phyloP scores from a whole-genome alignment of 1,140 invertebrate genomes.

The Thaumetopoea pityocampa region DNA sequence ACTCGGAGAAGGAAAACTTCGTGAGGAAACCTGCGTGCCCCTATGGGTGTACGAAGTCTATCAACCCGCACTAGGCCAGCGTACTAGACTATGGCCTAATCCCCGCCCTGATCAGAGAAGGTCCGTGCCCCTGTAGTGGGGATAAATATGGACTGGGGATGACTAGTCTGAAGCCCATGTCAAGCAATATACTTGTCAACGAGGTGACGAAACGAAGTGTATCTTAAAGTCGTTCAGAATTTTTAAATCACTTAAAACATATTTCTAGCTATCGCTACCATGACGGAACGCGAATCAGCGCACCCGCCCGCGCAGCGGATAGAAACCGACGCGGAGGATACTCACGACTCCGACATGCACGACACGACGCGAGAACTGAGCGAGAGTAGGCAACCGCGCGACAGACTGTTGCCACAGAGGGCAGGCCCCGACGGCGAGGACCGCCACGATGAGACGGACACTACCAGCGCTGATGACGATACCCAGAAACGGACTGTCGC shows the following conservation, averaged over 20 bases:
- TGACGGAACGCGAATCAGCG: conserved; percentile 95
- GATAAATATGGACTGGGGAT: too few relatives aligned
- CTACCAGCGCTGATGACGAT: conserved; percentile 6
- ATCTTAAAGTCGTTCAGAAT: background rate
- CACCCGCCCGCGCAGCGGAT: conserved; percentile 77
- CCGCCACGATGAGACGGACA: conserved; percentile 17
- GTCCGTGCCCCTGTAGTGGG: too few relatives aligned
- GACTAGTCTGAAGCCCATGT: too few relatives aligned
- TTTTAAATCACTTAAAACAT: background rate
- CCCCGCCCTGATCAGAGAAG: too few relatives aligned
- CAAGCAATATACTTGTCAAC: too few relatives aligned
- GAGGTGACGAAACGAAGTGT: too few relatives aligned
- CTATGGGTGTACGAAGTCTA: too few relatives aligned
- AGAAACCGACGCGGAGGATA: conserved; percentile 17
- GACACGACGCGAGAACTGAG: conserved; percentile 4
- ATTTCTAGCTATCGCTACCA: conserved; percentile 86
- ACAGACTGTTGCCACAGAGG: conserved; percentile 40
- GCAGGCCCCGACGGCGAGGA: conserved; percentile 46
- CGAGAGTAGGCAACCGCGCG: conserved; percentile 7
- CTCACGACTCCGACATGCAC: conserved; percentile 25
- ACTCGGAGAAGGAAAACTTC: too few relatives aligned
- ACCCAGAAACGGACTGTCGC: conserved; percentile 11
- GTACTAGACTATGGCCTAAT: too few relatives aligned
- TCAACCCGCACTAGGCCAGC: too few relatives aligned
- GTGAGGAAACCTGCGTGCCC: too few relatives aligned